Base-by-base conservation (phyloP, 2,113 vertebrate genomes). In the Dissostichus mawsoni region DNA sequence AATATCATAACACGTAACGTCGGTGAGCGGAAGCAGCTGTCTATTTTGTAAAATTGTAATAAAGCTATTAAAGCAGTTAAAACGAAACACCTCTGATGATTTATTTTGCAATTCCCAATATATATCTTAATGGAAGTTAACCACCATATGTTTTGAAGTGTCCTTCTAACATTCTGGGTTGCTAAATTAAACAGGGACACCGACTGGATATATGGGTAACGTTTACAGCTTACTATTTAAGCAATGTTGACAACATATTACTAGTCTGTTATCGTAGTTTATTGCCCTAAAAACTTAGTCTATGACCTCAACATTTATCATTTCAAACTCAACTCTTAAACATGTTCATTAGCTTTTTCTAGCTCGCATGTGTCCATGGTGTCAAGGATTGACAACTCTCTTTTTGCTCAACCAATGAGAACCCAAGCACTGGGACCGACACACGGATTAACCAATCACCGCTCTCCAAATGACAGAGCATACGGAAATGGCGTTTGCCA, bases 401-500 rank as follows among this genome's bases (percentile, higher is more conserved):
- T 1, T n/a, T 17, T 4, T 18, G 16, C 29, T 17, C 8, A 20
- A 52, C 91, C 90, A 93, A 91, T 92, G 1, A 8, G 10, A 1
- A 68, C 0, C 18, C 0, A 23, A 1, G 18, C 4, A 4, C 1
- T 0, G 12, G 12, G 48, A 83, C 65, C 0, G 41, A 74, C 74
- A 25, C 4, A 0, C 1, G 5, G 0, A 12, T 50, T 2, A 33
- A 11, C 92, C 87, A 92, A 90, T 86, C 81, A 64, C 5, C 3
- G 73, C 50, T 6, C 50, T 41, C 25, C 8, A 53, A 5, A 16
- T 51, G 17, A 44, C n/a, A 25, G 5, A 6, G 33, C 25, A 57
- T 2, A 0, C 67, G 71, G 80, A 89, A 87, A 57, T 78, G 55
- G 44, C 25, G 29, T 36, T 8, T 9, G 17, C 48, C 74, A 16